phyloP scores from a whole-genome alignment of 1,140 invertebrate genomes.

The Aricia agestis region DNA sequence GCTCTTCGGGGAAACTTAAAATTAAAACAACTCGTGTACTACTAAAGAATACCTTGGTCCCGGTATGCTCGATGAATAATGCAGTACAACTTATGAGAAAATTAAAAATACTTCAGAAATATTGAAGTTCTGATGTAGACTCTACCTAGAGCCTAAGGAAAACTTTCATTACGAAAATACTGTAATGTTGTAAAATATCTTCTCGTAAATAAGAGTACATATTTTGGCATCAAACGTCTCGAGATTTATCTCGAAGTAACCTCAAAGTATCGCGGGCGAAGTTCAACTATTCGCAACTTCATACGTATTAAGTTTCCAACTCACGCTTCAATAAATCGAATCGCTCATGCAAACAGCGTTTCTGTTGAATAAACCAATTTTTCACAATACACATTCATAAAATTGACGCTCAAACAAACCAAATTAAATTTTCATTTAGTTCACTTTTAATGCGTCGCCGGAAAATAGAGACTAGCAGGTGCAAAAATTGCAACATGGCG shows the following conservation, averaged over 20 bases:
- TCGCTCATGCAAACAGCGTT: conserved; percentile 49
- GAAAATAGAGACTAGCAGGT: conserved; percentile 18
- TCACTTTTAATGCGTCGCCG: conserved; percentile 17
- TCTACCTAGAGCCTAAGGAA: neutral
- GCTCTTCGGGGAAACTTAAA: neutral
- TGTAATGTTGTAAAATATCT: neutral
- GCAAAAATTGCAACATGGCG: neutral
- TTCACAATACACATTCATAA: conserved; percentile 52
- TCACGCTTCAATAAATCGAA: conserved; percentile 50
- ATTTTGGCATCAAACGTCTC: neutral
- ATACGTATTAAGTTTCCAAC: conserved; percentile 39
- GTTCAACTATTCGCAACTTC: conserved; percentile 10
- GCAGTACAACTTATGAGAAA: neutral
- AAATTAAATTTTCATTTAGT: conserved; percentile 25
- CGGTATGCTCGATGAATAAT: neutral
- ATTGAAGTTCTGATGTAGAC: neutral
- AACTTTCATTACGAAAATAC: neutral
- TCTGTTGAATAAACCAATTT: conserved; percentile 54
- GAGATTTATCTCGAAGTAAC: neutral
- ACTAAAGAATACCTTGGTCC: neutral
- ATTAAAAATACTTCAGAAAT: neutral
- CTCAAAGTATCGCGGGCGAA: neutral
- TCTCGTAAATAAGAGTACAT: neutral
- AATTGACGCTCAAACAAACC: conserved; percentile 35
- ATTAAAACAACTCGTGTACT: neutral